Evolutionary conservation across 2,888 invertebrate genomes (phyloP).

Genomic region (Prosopocoilus inquinatus): DNA sequence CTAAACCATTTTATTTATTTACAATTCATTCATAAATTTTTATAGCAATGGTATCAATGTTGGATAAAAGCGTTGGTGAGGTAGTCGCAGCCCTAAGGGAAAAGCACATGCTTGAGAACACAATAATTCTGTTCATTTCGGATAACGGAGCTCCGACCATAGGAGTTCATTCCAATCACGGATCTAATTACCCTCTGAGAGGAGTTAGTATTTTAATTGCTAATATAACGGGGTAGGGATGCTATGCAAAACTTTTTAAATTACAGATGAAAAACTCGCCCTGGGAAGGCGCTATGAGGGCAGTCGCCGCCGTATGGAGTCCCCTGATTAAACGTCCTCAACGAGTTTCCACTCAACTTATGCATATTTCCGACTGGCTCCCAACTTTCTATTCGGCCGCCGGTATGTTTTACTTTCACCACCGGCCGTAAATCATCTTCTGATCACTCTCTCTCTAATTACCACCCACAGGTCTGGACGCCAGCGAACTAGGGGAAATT

Average conservation of each 20-base stretch:
- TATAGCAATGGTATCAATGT: slow-evolving; percentile 80
- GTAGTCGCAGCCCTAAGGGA: slow-evolving; percentile 69
- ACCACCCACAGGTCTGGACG: slow-evolving; percentile 48
- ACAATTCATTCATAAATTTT: not conserved
- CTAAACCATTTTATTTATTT: not conserved
- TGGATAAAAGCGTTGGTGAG: slow-evolving; percentile 85
- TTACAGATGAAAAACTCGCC: slow-evolving; percentile 64
- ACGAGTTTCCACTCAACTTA: slow-evolving; percentile 58
- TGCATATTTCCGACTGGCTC: slow-evolving; percentile 70
- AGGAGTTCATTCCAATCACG: slow-evolving; percentile 71
- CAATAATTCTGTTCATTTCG: slow-evolving; percentile 81
- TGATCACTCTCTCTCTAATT: not conserved
- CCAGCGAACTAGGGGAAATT: slow-evolving; percentile 54
- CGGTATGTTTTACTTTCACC: slow-evolving; percentile 42
- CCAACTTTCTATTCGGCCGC: slow-evolving; percentile 66
- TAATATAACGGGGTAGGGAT: not conserved
- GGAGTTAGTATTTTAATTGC: slow-evolving; percentile 58
- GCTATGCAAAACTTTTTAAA: slow-evolving; percentile 2
- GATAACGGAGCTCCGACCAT: slow-evolving; percentile 85
- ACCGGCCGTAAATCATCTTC: not conserved
- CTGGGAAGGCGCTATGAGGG: slow-evolving; percentile 70
- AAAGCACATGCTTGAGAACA: slow-evolving; percentile 74
- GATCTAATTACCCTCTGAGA: slow-evolving; percentile 76
- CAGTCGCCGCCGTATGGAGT: slow-evolving; percentile 66
- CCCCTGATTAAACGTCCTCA: slow-evolving; percentile 56